Base-by-base conservation (phyloP, 2,797 vertebrate species). In the Pterois miles region DNA sequence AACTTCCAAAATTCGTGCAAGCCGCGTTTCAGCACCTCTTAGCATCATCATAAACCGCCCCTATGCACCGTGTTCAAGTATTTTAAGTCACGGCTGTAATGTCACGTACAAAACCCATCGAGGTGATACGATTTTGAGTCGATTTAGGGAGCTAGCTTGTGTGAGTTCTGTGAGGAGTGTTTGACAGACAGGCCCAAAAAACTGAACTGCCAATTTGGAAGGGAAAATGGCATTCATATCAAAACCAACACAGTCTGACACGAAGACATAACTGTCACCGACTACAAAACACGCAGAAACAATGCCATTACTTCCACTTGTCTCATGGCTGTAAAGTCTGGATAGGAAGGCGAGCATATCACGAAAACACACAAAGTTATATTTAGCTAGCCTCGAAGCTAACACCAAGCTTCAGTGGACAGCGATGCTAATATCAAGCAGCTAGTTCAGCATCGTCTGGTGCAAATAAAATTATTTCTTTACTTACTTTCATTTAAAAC, bases 401-500 rank as follows among this genome's bases (percentile, higher is more conserved):
- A 91, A 58, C 84, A 68, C 36, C 34, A 43, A 85, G 75, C 80
- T 38, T 8, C 57, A 76, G 31, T 74, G 65, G 48, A 54, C 78
- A 85, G n/a, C 72, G 40, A 29, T 63, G 91, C 87, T 91, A 91
- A 81, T 75, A 76, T 1, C 58, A 9, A 66, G 74, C 56, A 60
- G 83, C 85, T 78, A 80, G 6, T 62, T 23, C 63, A 66, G 54
- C 69, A 25, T 38, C 76, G 48, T 7, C 27, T 25, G 25, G 6
- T 65, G 53, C 27, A 33, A 82, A 60, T 43, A 76, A 36, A 79
- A 81, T 27, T 4, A 12, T 13, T 63, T 36, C 27, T 62, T 60
- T 74, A 98, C 97, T 98, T 96, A 99, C 98, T 98, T 95, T 98
- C 97, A 93, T 98, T 99, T 94, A 99, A 96, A 94, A 98, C 98